phyloP scores from a whole-genome alignment of 2,113 vertebrate genomes.

The Catharus bicknelli region DNA sequence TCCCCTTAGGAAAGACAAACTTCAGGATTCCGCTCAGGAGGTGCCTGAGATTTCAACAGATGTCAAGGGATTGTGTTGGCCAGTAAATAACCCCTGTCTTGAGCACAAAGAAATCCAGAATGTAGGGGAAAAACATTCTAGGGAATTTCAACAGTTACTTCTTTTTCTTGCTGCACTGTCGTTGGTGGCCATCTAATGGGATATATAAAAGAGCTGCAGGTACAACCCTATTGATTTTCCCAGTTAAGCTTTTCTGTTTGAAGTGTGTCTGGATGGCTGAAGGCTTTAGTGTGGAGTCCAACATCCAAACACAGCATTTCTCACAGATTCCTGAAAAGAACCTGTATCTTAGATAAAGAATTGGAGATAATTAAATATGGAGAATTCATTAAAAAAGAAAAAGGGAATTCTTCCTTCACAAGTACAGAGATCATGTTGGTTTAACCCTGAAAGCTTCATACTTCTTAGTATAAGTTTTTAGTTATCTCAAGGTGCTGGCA shows the following conservation, averaged over 20 bases:
- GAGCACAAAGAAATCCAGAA: not conserved
- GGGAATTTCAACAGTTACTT: not conserved
- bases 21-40: not conserved
- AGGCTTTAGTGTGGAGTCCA: not conserved
- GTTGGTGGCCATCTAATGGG: not conserved
- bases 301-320: not conserved
- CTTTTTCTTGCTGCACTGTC: not conserved
- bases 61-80: not conserved
- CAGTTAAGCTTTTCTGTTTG: not conserved
- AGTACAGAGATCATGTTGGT: not conserved
- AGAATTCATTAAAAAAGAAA: not conserved
- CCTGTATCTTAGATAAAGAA: not conserved
- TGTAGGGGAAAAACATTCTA: not conserved
- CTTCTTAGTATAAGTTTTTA: not conserved
- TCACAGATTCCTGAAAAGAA: not conserved
- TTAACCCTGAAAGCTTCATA: not conserved
- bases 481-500: not conserved
- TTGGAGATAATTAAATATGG: not conserved
- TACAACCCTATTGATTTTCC: not conserved
- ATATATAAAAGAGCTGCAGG: not conserved
- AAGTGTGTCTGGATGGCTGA: not conserved
- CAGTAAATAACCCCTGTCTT: not conserved
- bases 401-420: not conserved
- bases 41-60: not conserved
- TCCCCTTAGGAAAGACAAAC: not conserved